Evolutionary conservation across 1,140 invertebrate species (phyloP), one percentile per base, ranked within the genome.

Genomic region (Neuroterus valhalla): DNA sequence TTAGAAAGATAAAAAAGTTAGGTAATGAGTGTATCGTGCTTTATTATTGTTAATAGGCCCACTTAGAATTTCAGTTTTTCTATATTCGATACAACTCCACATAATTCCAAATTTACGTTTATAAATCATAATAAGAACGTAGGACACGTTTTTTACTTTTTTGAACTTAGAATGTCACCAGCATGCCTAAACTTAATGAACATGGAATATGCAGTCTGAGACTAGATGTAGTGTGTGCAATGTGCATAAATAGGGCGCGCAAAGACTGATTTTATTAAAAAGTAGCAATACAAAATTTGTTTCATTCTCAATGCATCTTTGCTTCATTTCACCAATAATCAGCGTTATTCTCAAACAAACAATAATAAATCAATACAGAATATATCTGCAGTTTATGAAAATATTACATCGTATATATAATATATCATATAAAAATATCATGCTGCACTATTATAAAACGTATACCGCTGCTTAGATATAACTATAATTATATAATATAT

Each of bases 341-440:
- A 73, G 68, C 71, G 45, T 71, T 79, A 79, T 73, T 79, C 78
- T 71, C 71, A 81, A 85, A 83, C 68, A 80, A 84, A 85, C 77
- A 81, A 78, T 77, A 81, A 68, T 79, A 62, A 78, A 82, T 77
- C 72, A 74, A 79, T 81, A 78, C 68, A 62, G 55, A 79, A 78
- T 81, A 82, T 80, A 81, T 70, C 80, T 66, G 76, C 77, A 81
- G 70, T 72, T 83, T 82, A 82, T 82, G 68, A 79, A 80, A 84
- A 83, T 82, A 76, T 76, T 70, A 62, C 55, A 62, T 62, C 31
- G 55, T 62, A 26, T 67, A 72, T 70, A 72, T 31, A 48, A 72
- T 69, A 71, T 77, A 81, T 79, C 66, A 81, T 86, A 83, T 84
- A 88, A 87, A 89, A 89, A 88, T 88, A 87, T 86, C 86, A 86